A percentile compares a stretch with the other conserved stretches of the same genome.
Evolutionary conservation across 2,113 vertebrate genomes (phyloP).

Genomic region (Hippocampus zosterae): DNA sequence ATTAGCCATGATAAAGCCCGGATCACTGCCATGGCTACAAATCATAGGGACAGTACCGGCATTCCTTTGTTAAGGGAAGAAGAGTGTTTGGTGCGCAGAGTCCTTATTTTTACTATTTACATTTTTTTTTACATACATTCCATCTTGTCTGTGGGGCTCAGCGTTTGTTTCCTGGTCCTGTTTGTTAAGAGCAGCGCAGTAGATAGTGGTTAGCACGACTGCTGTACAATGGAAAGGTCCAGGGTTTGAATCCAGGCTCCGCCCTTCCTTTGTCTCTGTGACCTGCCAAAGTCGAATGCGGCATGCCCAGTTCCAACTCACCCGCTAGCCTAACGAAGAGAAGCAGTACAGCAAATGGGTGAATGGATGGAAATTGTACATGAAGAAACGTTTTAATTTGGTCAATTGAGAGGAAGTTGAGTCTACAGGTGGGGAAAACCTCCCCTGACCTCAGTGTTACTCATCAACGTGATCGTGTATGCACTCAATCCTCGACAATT

Average conservation of each 20-base stretch:
- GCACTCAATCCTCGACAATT: not conserved
- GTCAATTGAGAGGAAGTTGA: slow-evolving; percentile 50
- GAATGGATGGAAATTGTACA: not conserved
- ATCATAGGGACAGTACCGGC: slow-evolving; percentile 8
- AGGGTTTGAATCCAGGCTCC: not conserved
- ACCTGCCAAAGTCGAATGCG: no score
- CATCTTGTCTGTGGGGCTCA: slow-evolving; percentile 3
- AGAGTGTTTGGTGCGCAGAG: slow-evolving; percentile 22
- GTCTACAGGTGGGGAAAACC: not conserved
- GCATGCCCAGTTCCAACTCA: not conserved
- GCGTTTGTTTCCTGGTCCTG: not conserved
- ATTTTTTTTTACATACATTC: slow-evolving; percentile 15
- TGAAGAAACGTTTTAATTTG: slow-evolving; percentile 6
- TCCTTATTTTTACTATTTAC: slow-evolving; percentile 23
- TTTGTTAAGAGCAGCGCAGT: not conserved
- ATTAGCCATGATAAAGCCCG: slow-evolving; percentile 46
- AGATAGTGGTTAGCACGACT: not conserved
- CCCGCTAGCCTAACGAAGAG: not conserved
- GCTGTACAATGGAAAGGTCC: not conserved
- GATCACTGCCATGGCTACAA: slow-evolving; percentile 39
- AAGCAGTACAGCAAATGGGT: not conserved
- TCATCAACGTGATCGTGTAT: slow-evolving; percentile 37
- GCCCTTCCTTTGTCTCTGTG: no score
- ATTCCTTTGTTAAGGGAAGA: slow-evolving; percentile 23
- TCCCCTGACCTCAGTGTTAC: slow-evolving; percentile 36